These are phyloP conservation scores for Cephus pygmeus DNA, from an alignment of 2,888 invertebrate species.

Conservation along the genomic window DNA sequence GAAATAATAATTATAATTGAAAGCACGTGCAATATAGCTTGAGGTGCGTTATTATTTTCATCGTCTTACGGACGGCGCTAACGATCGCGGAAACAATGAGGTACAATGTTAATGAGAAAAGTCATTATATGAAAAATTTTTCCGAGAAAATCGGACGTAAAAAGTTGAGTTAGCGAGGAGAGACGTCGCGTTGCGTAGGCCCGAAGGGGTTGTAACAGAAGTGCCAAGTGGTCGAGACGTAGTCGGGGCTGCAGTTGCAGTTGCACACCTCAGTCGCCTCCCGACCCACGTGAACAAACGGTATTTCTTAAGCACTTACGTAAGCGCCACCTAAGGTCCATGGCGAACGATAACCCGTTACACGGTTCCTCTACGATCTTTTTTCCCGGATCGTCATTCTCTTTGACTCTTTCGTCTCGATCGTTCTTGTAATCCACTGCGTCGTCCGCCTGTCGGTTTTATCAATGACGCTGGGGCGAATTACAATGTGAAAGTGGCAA, in stretches of 20 bases:
- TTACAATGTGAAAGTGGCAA: background rate
- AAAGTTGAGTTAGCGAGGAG: background rate
- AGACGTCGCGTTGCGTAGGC: background rate
- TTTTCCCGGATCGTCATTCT: background rate
- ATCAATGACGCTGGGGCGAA: background rate
- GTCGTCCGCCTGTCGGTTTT: background rate
- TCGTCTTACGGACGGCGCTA: conserved; percentile 40
- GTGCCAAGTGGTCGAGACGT: conserved; percentile 48
- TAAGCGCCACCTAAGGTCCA: background rate
- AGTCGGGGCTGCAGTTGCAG: conserved; percentile 26
- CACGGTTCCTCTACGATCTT: background rate
- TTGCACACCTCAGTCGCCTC: background rate
- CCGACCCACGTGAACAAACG: background rate
- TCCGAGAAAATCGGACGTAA: conserved; percentile 45
- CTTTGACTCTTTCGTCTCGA: background rate
- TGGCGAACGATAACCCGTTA: background rate
- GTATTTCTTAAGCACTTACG: conserved; percentile 9
- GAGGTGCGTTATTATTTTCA: conserved; percentile 44
- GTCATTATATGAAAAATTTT: conserved; percentile 55
- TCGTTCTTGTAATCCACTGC: background rate
- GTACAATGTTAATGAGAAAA: conserved; percentile 60
- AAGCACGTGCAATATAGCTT: conserved; percentile 46
- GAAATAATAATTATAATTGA: conserved; percentile 46
- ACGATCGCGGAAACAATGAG: conserved; percentile 53
- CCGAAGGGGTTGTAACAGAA: conserved; percentile 37